Base-by-base conservation (phyloP, 2,888 invertebrate species). In the Fissipunctia ypsillon region DNA sequence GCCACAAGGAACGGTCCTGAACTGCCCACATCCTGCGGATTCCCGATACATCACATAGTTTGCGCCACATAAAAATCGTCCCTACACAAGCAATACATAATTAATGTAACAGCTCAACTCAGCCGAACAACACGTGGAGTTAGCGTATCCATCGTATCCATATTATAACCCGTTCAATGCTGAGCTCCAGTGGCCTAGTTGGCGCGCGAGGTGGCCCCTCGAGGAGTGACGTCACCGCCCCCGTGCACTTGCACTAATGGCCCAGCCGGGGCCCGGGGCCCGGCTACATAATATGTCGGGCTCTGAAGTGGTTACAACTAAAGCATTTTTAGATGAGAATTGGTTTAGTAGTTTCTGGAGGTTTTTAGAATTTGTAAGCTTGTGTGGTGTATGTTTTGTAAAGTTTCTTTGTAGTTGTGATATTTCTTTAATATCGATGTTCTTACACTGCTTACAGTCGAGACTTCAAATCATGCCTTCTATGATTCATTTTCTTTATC, bases 181-280 rank as follows among this genome's bases (percentile, higher is more conserved):
- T 84, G 84, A 79, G 91, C 86, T 87, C 91, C 91, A 91, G 90
- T 93, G 93, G 91, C 93, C 93, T 91, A 93, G 92, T 94, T 94
- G 94, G 94, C 94, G 54, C 64, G 57, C 75, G 88, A 89, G 88
- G 87, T 90, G 87, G 91, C 91, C 88, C 88, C 90, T 89, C 91
- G 89, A 92, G 92, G 91, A 90, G 89, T 91, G 92, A 92, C 92
- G 91, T 91, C 92, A 92, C 88, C 84, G 85, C 84, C 71, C 81
- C 71, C 81, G 85, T 87, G 85, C 90, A 88, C 90, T 91, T 89
- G 90, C 89, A 89, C 92, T 92, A 93, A 91, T 93, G 92, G 92
- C 87, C 79, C 82, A 64, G 70, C 79, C 65, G 87, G 85, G 87
- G 76, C 85, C 84, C 78, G 73, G 79, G 65, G 68, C 57, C 65